Conservation (phyloP, 2,888 invertebrate genomes). For the Morinoia aosen region DNA sequence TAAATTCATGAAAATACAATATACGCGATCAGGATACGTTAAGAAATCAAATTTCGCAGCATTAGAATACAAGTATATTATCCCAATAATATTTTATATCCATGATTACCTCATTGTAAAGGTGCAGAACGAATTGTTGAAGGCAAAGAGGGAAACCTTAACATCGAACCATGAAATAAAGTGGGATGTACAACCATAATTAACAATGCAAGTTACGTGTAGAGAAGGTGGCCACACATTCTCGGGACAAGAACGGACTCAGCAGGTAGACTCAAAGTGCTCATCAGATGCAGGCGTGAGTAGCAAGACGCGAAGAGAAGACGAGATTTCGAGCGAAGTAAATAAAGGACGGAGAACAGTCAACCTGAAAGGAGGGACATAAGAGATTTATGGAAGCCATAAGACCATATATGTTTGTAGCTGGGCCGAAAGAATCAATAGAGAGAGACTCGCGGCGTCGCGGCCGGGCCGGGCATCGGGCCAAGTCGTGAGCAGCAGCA, state of each 20-base stretch:
- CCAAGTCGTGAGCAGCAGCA: slow-evolving; percentile 1
- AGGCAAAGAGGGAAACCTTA: not conserved
- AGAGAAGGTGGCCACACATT: not conserved
- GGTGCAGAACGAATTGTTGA: not conserved
- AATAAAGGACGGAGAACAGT: not conserved
- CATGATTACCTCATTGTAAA: not conserved
- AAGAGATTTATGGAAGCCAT: slow-evolving; percentile 22
- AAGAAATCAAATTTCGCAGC: not conserved
- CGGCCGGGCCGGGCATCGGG: slow-evolving; percentile 16
- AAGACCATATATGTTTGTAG: slow-evolving; percentile 29
- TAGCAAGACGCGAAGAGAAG: not conserved
- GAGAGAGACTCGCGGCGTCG: not conserved
- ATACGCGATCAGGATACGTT: not conserved
- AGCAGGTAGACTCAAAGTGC: not conserved
- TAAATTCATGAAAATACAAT: not conserved
- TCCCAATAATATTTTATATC: not conserved
- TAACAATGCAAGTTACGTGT: not conserved
- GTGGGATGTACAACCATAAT: not conserved
- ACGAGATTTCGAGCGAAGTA: not conserved
- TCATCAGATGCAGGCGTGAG: not conserved
- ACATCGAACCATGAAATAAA: not conserved
- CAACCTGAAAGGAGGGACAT: not conserved
- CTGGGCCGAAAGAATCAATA: slow-evolving; percentile 45
- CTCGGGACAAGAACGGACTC: not conserved
- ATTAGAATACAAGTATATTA: not conserved